Evolutionary conservation across 2,113 vertebrate species (phyloP).

Genomic region (Limanda limanda): DNA sequence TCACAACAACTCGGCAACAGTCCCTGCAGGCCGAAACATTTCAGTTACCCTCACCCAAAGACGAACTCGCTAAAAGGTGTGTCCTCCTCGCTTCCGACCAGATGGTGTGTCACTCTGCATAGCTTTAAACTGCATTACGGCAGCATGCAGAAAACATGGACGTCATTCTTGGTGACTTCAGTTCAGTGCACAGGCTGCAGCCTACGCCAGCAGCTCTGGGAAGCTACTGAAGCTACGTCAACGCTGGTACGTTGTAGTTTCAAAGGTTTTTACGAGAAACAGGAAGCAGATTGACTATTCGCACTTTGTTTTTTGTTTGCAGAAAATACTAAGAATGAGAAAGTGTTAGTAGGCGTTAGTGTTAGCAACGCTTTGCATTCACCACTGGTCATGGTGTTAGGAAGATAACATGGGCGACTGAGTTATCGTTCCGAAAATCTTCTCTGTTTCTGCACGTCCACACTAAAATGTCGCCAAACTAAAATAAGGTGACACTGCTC

Average conservation of each 20-base stretch:
- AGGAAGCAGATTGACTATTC: too few species aligned
- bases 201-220: neutral
- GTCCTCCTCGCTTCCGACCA: conserved; percentile 11
- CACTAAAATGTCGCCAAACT: too few species aligned
- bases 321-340: too few species aligned
- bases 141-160: neutral
- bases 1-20: conserved; percentile 30
- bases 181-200: neutral
- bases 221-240: neutral
- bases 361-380: too few species aligned
- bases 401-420: too few species aligned
- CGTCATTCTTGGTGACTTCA: neutral
- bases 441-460: too few species aligned
- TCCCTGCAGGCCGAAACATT: conserved; percentile 19
- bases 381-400: too few species aligned
- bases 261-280: neutral
- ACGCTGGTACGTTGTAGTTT: neutral
- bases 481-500: too few species aligned
- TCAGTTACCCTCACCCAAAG: conserved; percentile 15
- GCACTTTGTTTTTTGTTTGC: too few species aligned
- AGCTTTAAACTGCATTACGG: conserved; percentile 4
- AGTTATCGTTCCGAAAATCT: too few species aligned
- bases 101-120: conserved; percentile 9
- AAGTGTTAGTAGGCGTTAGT: too few species aligned
- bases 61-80: conserved; percentile 22